Percentiles rank a stretch among this genome's conserved stretches.
Conservation (phyloP, 2,888 invertebrate species). For the Tolmerus cingulatus region DNA sequence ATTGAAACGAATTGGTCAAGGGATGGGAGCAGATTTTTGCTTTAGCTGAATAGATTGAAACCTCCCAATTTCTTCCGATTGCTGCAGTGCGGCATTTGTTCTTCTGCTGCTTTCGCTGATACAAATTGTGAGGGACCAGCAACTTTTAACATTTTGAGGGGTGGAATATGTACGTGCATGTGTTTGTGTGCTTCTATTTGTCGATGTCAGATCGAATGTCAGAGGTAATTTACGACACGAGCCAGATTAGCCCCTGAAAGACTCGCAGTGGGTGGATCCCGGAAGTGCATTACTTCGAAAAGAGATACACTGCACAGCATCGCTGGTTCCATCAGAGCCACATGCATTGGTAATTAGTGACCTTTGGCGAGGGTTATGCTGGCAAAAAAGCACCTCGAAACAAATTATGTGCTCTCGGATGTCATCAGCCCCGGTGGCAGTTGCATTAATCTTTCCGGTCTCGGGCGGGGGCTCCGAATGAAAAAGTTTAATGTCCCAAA, state of each 20-base stretch:
- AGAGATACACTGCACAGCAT: neutral
- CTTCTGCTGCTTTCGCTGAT: too few species aligned
- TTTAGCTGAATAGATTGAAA: too few species aligned
- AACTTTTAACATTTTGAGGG: too few species aligned
- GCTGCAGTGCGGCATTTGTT: too few species aligned
- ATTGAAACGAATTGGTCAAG: too few species aligned
- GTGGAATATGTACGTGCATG: too few species aligned
- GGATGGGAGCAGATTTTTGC: too few species aligned
- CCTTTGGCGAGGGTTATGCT: neutral
- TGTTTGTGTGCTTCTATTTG: neutral
- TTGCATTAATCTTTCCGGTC: slow-evolving; percentile 20
- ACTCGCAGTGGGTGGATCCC: neutral
- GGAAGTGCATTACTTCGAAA: neutral
- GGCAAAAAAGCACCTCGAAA: neutral
- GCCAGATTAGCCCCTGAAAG: neutral
- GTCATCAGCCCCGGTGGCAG: neutral
- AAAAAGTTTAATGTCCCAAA: slow-evolving; percentile 24
- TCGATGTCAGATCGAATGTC: neutral
- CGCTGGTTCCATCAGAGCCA: neutral
- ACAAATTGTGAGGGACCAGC: too few species aligned
- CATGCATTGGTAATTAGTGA: slow-evolving; percentile 12
- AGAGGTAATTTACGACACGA: neutral
- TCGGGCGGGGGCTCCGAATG: neutral
- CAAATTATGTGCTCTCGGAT: neutral
- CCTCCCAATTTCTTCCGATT: too few species aligned